These are phyloP conservation scores for Gymnoscopelus microlampas DNA, from an alignment of 2,797 vertebrate genomes.

Conservation along the genomic window DNA sequence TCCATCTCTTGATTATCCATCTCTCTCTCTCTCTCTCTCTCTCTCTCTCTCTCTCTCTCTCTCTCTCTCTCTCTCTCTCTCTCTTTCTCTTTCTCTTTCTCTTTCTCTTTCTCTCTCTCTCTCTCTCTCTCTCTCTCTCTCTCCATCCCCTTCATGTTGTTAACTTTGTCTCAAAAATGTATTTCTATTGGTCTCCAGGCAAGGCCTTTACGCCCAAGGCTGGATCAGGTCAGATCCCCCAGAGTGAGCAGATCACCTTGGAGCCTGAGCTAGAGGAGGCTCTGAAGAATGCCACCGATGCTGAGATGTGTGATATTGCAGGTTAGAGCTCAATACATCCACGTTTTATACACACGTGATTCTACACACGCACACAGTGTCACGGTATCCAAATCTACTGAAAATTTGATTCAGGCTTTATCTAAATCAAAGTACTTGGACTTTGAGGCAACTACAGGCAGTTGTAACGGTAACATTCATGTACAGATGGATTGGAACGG, in stretches of 20 bases:
- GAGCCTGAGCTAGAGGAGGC: conserved; percentile 97
- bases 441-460: too few relatives aligned
- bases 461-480: too few relatives aligned
- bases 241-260: conserved; percentile 88
- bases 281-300: conserved; percentile 90
- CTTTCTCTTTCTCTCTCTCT: neutral
- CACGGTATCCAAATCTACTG: too few relatives aligned
- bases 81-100: neutral
- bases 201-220: conserved; percentile 88
- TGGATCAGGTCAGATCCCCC: conserved; percentile 80
- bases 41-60: neutral
- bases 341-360: neutral
- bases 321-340: conserved; percentile 71
- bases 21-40: neutral
- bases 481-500: too few relatives aligned
- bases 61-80: neutral
- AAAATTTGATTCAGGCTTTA: too few relatives aligned
- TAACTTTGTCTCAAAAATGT: neutral
- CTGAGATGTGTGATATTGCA: conserved; percentile 97
- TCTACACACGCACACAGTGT: too few relatives aligned
- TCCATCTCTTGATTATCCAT: neutral
- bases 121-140: conserved; percentile 7
- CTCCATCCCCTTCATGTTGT: neutral
- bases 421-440: too few relatives aligned
- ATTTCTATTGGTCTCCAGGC: conserved; percentile 70